These are phyloP conservation scores for Cheiracanthium punctorium DNA, from an alignment of 2,888 invertebrate species.

Conservation along the genomic window DNA sequence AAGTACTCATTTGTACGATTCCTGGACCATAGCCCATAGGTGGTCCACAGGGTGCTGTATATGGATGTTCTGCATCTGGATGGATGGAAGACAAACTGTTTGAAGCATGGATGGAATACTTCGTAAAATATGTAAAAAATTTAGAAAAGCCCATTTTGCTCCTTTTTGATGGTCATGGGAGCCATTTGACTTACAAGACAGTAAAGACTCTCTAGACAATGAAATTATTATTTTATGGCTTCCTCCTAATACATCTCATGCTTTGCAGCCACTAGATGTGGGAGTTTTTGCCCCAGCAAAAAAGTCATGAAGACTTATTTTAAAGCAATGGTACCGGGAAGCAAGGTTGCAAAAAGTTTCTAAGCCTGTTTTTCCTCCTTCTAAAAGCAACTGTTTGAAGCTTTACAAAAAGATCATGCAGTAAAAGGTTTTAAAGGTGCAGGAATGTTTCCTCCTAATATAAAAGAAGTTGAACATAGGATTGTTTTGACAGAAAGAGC, in stretches of 20 bases:
- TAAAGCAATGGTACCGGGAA: too few relatives aligned
- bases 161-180: constrained; percentile 18
- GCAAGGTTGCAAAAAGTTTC: too few relatives aligned
- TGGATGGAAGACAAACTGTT: constrained; percentile 3
- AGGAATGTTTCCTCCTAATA: too few relatives aligned
- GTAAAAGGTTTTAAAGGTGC: too few relatives aligned
- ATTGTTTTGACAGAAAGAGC: too few relatives aligned
- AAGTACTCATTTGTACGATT: background rate
- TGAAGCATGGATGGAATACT: constrained; percentile 23
- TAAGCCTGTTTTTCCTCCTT: too few relatives aligned
- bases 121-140: background rate
- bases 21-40: background rate
- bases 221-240: constrained; percentile 8
- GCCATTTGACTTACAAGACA: background rate
- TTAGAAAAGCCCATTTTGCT: background rate
- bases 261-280: constrained; percentile 24
- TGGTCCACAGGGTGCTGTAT: constrained; percentile 8
- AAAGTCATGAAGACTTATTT: background rate
- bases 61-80: constrained; percentile 20
- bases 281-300: constrained; percentile 16
- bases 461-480: too few relatives aligned
- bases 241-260: constrained; percentile 18
- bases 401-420: too few relatives aligned
- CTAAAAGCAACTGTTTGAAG: too few relatives aligned
- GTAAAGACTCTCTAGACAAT: constrained; percentile 12